phyloP scores from a whole-genome alignment of 2,888 invertebrate species.

The Tipula unca region DNA sequence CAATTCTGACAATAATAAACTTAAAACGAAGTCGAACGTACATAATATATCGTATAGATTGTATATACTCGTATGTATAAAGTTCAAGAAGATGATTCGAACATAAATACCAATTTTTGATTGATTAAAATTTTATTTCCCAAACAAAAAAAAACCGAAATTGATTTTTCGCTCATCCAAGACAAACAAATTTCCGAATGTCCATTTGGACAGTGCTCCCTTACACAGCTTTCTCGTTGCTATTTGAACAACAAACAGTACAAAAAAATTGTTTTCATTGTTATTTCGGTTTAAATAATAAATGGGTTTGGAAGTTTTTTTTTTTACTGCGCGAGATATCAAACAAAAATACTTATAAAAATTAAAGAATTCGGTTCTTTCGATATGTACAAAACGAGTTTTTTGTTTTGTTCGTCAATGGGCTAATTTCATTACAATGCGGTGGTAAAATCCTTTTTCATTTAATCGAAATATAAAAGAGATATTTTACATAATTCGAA shows the following conservation, averaged over 20 bases:
- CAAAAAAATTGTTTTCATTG: background rate
- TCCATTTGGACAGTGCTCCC: background rate
- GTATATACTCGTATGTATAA: no score
- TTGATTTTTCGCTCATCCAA: background rate
- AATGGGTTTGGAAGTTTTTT: background rate
- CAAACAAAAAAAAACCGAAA: background rate
- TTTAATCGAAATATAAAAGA: background rate
- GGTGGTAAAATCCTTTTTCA: slow-evolving; percentile 14
- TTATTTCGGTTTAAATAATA: background rate
- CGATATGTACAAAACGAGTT: background rate
- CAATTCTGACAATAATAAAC: background rate
- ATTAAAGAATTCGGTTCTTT: background rate
- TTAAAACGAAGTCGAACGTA: background rate
- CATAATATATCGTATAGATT: no score
- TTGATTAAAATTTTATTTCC: background rate
- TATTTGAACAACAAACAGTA: background rate
- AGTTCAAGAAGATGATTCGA: background rate
- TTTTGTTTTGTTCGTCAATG: background rate
- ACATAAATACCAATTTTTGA: background rate
- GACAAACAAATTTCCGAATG: background rate
- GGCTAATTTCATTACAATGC: slow-evolving; percentile 9
- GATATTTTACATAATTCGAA: background rate
- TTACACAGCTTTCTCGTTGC: background rate
- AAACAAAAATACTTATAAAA: background rate
- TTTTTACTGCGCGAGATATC: background rate